phyloP scores from a whole-genome alignment of 2,113 vertebrate genomes.

The Suncus etruscus region DNA sequence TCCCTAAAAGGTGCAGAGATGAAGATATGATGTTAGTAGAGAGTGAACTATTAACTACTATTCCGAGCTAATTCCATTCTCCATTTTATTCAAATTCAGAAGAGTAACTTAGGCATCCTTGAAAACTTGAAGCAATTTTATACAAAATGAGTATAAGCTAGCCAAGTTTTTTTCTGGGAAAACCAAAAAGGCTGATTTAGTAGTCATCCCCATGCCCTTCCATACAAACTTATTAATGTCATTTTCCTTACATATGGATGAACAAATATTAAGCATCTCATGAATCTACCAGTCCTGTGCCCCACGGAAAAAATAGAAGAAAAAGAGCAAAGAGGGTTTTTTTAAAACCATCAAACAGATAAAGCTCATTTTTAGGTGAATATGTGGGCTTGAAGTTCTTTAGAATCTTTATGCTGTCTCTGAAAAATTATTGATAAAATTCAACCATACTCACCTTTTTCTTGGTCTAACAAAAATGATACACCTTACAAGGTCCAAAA shows the following conservation, averaged over 20 bases:
- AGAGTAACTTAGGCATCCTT: background rate
- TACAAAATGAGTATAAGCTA: background rate
- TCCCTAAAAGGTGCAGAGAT: slow-evolving; percentile 84
- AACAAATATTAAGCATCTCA: background rate
- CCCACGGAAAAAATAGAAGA: background rate
- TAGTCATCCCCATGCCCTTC: background rate
- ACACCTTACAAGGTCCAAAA: background rate
- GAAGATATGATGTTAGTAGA: slow-evolving; percentile 54
- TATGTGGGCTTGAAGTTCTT: background rate
- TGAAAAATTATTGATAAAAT: background rate
- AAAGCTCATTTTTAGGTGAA: background rate
- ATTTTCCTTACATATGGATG: background rate
- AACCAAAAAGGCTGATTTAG: background rate
- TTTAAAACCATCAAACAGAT: background rate
- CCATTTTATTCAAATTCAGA: slow-evolving; percentile 65
- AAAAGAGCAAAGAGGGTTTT: background rate
- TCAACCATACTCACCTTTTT: background rate
- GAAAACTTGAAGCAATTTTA: background rate
- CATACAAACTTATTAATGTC: accelerated
- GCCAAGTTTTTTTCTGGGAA: background rate
- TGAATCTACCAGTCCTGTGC: background rate
- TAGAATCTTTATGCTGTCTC: background rate
- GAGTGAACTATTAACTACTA: slow-evolving; percentile 41
- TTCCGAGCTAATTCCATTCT: background rate
- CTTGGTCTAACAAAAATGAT: background rate